Evolutionary conservation across 1,140 invertebrate species (phyloP), one percentile per base, ranked within the genome.

Genomic region (Drosophila oshimai): DNA sequence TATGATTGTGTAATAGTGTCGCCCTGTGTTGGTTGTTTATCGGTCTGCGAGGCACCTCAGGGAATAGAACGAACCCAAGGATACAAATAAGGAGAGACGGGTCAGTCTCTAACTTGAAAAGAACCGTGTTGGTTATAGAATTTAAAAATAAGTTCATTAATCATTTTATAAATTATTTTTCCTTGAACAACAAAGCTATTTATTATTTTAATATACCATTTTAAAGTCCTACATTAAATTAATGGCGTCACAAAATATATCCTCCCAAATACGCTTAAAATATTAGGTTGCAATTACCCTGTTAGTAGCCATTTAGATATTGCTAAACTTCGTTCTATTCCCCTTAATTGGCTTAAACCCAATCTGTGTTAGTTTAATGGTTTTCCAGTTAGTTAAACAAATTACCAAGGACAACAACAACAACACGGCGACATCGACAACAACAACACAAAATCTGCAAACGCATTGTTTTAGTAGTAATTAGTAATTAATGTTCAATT

Each of bases 331-430:
- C n/a, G 20, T 36, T 61, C 10, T 20, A 2, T 28, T 34, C 20
- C 28, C 28, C 6, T 6, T 13, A 13, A 26, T 9, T 17, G 12
- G 6, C 2, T 31, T 4, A 1, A 60, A 26, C 20, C 31, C 4
- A 15, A 5, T 20, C 44, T 15, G 34, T 41, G 34, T 50, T 65
- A 41, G 47, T 86, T 70, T 31, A 31, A 47, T 74, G 53, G 28
- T 60, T 74, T 70, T 55, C 70, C 54, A 26, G 69, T 80, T 80
- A 81, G 60, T 74, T 78, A 51, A 76, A 62, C 77, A 61, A 61
- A 76, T 72, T 55, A 57, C 41, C 13, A 77, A 72, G 44, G 42
- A 41, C 53, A 68, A 22, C 34, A 75, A 62, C 68, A 60, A 34
- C 42, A 71, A 41, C 26, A 53, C 29, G 46, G 55, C 50, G 45